Evolutionary conservation across 2,888 invertebrate genomes (phyloP), one percentile per base, ranked within the genome.

Genomic region (Latheticus oryzae): DNA sequence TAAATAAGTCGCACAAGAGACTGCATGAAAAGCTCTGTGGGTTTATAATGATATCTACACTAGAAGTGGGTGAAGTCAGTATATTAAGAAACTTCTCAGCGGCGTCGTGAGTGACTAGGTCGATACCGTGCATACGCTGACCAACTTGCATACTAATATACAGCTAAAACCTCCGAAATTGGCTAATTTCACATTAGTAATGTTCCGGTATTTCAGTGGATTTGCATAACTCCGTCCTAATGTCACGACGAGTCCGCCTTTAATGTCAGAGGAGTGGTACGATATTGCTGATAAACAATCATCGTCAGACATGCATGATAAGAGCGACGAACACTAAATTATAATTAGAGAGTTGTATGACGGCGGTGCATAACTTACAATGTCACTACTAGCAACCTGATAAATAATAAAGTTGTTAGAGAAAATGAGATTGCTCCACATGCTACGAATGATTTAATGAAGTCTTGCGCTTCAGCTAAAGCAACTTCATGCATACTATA

Each of bases 21-120:
- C 19, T 8, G 33, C 33, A 32, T 52, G 33, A 52, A 42, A 33
- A 42, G 33, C 52, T 52, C 52, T 33, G 52, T 42, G 33, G 52
- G 52, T 42, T 52, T 52, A 42, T 52, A 52, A 52, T 42, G 52
- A 42, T 40, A 50, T 50, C 38, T 50, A 35, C 9, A 28, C 50
- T n/a, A n/a, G n/a, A n/a, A n/a, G 5, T 9, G 38, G 23, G 30
- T 38, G 38, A 38, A 37, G 13, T 38, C 16, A 19, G 38, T 38
- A 51, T 51, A 51, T 51, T 21, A 51, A 51, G 51, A 15, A 48
- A 37, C 23, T 48, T 23, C 47, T 23, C 48, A 17, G 24, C 16
- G 16, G 26, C 15, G 33, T 26, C 8, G 9, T 28, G 30, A 19
- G 19, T 17, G 30, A 30, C 28, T 38, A 30, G 51, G 40, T 51